Evolutionary conservation across 2,113 vertebrate species (phyloP), one percentile per base, ranked within the genome.

Genomic region (Hyperoodon ampullatus): DNA sequence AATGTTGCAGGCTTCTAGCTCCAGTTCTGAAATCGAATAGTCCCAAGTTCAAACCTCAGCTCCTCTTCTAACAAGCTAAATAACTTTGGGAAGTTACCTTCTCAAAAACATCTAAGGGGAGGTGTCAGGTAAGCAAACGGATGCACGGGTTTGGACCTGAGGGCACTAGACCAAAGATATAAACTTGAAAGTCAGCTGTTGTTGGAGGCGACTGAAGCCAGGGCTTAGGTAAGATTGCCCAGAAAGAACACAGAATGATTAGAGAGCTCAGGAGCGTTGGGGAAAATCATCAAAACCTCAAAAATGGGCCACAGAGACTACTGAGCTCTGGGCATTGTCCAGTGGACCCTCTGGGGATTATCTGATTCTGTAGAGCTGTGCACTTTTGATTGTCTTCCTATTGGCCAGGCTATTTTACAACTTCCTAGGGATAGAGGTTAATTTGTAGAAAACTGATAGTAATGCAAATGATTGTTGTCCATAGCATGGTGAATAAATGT

Each of bases 31-130:
- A 84, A 61, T 50, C 24, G 6, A n/a, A 44, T 26, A 84, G 53
- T 39, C 63, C 13, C 23, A 28, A 87, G 24, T 92, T 78, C 68
- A 63, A 86, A 90, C 19, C 75, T 84, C 63, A 72, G n/a, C 35
- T 95, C 42, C 84, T 89, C 60, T 96, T 72, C 33, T 60, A 82
- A 85, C 53, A 93, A 58, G 39, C 58, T 92, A 87, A 95, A 58
- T 47, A 30, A 77, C 61, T 21, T 71, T 75, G 60, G 53, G 19
- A 95, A 50, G 78, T 65, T 75, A 5, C 24, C n/a, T 24, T 90
- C 58, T 93, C 90, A 80, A 58, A 93, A 87, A 61, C 21, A 87
- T 60, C 50, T 72, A 60, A 93, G n/a, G 70, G 80, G 33, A 89
- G 23, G 21, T 44, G 2, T 85, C 28, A 63, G 23, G 24, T 70